Evolutionary conservation across 1,140 invertebrate species (phyloP), one percentile per base, ranked within the genome.

Genomic region (Sesamia nonagrioides): DNA sequence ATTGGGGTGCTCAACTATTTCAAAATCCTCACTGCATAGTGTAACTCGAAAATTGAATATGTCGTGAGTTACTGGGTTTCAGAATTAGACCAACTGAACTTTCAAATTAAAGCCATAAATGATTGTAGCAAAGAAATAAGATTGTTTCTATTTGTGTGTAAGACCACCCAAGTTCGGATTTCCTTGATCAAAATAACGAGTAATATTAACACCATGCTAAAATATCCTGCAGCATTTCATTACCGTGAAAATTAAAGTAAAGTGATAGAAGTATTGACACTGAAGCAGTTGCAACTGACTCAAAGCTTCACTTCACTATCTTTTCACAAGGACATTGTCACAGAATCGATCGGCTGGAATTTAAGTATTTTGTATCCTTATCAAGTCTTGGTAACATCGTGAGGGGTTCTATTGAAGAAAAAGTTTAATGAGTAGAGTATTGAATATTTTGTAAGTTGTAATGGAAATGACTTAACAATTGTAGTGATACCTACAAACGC

Each of bases 81-180:
- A 40, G 21, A 66, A 66, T 42, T 40, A 42, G 61, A 27, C 11
- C 54, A 61, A 37, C n/a, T 61, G 27, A 4, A 6, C 60, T 61
- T 40, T 40, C 60, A 61, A 37, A 6, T 61, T 21, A 50, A 50
- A 60, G 33, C 56, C 42, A 42, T 7, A 50, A 50, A 48, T 21
- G 15, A 48, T 50, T 48, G 21, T 33, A 50, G 13, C 42, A 21
- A 21, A 50, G 42, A 69, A 50, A 48, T 21, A 27, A 48, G 42
- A 69, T 69, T 48, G 18, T 50, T 48, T 48, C 18, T 69, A 69
- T 27, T 69, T 69, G 21, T 27, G 18, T 1, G 18, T 33, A 69
- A 69, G 66, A 68, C 66, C 66, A 69, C 66, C 66, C 42, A 69
- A 27, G 40, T 48, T 18, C 66, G 66, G 66, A 48, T 69, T 69